A percentile compares a stretch with the other conserved stretches of the same genome.
Conservation (phyloP, 2,113 vertebrate species). For the Machaerirhynchus nigripectus region DNA sequence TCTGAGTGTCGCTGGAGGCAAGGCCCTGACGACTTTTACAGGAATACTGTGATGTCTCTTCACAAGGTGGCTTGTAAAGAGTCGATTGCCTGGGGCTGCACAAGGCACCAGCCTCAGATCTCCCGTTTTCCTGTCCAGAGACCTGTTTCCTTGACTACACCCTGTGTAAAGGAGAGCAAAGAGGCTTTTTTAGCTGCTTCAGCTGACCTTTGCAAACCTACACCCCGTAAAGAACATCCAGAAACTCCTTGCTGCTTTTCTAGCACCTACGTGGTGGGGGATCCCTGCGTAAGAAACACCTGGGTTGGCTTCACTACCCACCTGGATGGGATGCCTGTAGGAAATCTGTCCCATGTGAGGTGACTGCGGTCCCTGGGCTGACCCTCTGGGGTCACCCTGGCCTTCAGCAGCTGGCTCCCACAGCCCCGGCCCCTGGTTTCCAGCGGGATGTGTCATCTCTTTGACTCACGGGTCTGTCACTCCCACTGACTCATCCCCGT, state of each 20-base stretch:
- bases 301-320: not conserved
- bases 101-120: not conserved
- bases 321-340: not conserved
- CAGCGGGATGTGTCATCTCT: not conserved
- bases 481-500: not conserved
- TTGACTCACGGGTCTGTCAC: not conserved
- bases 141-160: not conserved
- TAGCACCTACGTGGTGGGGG: accelerated
- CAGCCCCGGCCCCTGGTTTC: accelerated
- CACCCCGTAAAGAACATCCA: not conserved
- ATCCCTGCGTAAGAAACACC: accelerated
- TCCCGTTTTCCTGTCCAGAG: not conserved
- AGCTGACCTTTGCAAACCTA: not conserved
- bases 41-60: not conserved
- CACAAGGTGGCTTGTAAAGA: not conserved
- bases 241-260: not conserved
- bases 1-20: not conserved
- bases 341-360: not conserved
- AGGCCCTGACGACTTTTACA: not conserved
- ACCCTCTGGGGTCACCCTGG: no score
- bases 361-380: not conserved
- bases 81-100: not conserved
- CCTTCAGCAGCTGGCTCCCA: not conserved
- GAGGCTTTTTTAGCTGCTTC: not conserved
- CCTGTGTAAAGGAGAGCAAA: not conserved